Evolutionary conservation across 2,113 vertebrate genomes (phyloP), one percentile per base, ranked within the genome.

Genomic region (Cyanoderma ruficeps): DNA sequence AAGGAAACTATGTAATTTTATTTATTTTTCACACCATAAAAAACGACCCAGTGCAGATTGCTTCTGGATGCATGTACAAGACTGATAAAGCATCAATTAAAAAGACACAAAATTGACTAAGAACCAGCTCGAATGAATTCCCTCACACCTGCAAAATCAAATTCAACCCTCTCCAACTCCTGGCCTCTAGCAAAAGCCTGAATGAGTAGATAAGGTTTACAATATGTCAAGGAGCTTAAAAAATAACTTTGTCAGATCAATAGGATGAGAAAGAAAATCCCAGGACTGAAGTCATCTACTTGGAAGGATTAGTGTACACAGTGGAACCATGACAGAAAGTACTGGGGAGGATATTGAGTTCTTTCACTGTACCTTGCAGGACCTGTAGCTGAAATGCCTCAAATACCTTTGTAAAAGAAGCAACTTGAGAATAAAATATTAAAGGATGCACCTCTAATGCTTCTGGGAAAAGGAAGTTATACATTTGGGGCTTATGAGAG

Each of bases 71-170:
- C 28, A 70, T 59, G 80, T 68, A 93, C 57, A 83, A 78, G 65
- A 76, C 33, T 89, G 63, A 91, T 92, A 95, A 91, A 95, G 46
- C 21, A 72, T 64, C 86, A 87, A 69, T 96, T 97, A 96, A 94
- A 63, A 87, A 91, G 65, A 91, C 74, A 89, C 25, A 89, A 79
- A 89, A 89, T 53, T 76, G n/a, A 80, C 59, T 77, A 80, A 92
- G 57, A 88, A 79, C 44, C 41, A 83, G 37, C 37, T 59, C 1
- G 0, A 67, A 88, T 87, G 53, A 94, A 90, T 91, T 83, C n/a
- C 28, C 33, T 86, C 74, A 85, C 42, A 89, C 71, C 72, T 91
- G 60, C 46, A 94, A 85, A 91, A 87, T 41, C 28, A 86, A 94
- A 91, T 57, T 75, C 74, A 90, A 37, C 47, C 56, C 86, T 64